Base-by-base conservation (phyloP, 1,140 invertebrate genomes). In the Heliconius nattereri region DNA sequence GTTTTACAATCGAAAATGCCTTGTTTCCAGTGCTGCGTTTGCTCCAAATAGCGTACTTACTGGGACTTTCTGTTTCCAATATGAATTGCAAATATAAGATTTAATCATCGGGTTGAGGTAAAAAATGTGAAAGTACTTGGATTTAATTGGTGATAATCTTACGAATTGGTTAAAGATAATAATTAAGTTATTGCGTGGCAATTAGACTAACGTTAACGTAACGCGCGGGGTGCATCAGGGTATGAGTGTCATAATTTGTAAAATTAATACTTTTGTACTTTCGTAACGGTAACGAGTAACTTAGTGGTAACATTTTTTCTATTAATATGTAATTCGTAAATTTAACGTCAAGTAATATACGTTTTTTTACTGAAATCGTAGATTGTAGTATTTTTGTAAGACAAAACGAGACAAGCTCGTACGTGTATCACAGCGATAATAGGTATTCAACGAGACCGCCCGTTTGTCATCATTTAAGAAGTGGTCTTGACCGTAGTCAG, bases 171-270 rank as follows among this genome's bases (percentile, higher is more conserved):
- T 91, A 94, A 92, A 85, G 90, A 94, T 94, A 94, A 94, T 93
- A 91, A 92, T 89, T 92, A 93, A 92, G 89, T 90, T 85, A 92
- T 93, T 94, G 91, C 92, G 89, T 91, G 92, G 92, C 91, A 93
- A 94, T 92, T 92, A 93, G 87, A 87, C 78, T 92, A 89, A 90
- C 86, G 78, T 89, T 86, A 88, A 90, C 86, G 85, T 91, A 91
- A 94, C 87, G 92, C 90, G 93, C 93, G 92, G 94, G 93, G 92
- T 95, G 91, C 88, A 94, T 94, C 94, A 95, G 94, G 94, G 94
- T 95, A 95, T 94, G 94, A 92, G 90, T 95, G 92, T 94, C 93
- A 93, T 94, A 92, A 90, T 91, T 92, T 89, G 89, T 92, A 92
- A 89, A 90, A 90, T 89, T 85, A 85, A 87, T 88, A 89, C 84